Base-by-base conservation (phyloP, 2,797 vertebrate species). In the Hyperoplus lanceolatus region DNA sequence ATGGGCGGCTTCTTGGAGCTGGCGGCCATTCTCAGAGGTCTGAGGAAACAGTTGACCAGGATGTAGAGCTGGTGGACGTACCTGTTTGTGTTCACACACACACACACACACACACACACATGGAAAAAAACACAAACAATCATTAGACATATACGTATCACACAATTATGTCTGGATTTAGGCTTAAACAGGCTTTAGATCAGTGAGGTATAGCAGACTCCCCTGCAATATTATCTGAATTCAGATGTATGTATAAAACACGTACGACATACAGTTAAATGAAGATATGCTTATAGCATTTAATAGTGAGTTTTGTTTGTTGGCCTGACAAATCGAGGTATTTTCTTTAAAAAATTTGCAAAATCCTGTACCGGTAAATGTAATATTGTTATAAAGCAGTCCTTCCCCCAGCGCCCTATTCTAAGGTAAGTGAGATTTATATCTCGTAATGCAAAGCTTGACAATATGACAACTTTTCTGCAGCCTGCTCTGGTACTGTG, bases 1-100 rank as follows among this genome's bases (percentile, higher is more conserved):
- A 99, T 99, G 55, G 98, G 97, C 0, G 98, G 98, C 87, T 99
- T 99, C 93, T 99, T 99, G 67, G 98, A 99, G 92, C 98, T 99
- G 59, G 98, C 98, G 0, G 98, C 98, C 98, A 99, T 99, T 56
- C 98, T 94, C 62, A 99, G 92, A 1, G 98, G 98, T 85, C 98
- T 90, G 77, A 99, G 96, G 89, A 99, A 99, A 72, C 97, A 98
- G 60, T 99, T 99, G 74, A 99, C 98, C 80, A 99, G 95, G 80
- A 99, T 94, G 71, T 96, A 97, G 80, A 99, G 97, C 90, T 99
- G 98, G 91, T 98, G 98, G 51, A 99, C 98, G 0, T 98, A 98
- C 89, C 94, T 94, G 89, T 46, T 29, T 29, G 29, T 29, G 29
- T 29, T 29, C 29, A 29, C 29, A 29, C 29, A 29, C 29, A 29